Evolutionary conservation across 2,797 vertebrate species (phyloP).

Genomic region (Dendrocincla fuliginosa): DNA sequence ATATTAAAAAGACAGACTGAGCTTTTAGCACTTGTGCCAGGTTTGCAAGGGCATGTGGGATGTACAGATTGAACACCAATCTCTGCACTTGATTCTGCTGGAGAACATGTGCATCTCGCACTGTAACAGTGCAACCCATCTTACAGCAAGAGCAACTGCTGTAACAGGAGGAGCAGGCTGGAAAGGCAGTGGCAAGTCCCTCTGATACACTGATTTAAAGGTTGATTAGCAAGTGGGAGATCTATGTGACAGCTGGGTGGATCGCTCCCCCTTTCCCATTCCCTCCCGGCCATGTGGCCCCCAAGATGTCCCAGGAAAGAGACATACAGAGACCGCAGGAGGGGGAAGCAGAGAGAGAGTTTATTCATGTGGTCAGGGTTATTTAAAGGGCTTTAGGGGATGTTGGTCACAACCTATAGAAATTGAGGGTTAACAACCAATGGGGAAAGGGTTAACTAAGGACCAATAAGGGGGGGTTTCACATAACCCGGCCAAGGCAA

Average conservation of each 20-base stretch:
- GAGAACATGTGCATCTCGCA: rapidly evolving
- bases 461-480: too few relatives aligned
- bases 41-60: not conserved
- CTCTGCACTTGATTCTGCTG: not conserved
- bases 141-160: not conserved
- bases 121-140: rapidly evolving
- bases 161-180: not conserved
- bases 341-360: too few relatives aligned
- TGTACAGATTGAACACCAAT: not conserved
- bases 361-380: too few relatives aligned
- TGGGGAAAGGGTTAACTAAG: too few relatives aligned
- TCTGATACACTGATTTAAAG: not conserved
- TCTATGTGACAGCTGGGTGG: not conserved
- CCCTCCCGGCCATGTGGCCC: too few relatives aligned
- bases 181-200: not conserved
- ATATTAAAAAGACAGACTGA: not conserved
- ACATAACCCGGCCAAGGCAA: too few relatives aligned
- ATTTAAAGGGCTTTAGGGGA: too few relatives aligned
- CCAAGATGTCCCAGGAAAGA: too few relatives aligned
- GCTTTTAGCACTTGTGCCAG: not conserved
- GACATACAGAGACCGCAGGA: too few relatives aligned
- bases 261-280: too few relatives aligned
- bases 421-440: too few relatives aligned
- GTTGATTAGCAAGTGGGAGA: not conserved
- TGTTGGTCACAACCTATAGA: too few relatives aligned